Conservation (phyloP, 2,113 vertebrate species). For the Aix galericulata region DNA sequence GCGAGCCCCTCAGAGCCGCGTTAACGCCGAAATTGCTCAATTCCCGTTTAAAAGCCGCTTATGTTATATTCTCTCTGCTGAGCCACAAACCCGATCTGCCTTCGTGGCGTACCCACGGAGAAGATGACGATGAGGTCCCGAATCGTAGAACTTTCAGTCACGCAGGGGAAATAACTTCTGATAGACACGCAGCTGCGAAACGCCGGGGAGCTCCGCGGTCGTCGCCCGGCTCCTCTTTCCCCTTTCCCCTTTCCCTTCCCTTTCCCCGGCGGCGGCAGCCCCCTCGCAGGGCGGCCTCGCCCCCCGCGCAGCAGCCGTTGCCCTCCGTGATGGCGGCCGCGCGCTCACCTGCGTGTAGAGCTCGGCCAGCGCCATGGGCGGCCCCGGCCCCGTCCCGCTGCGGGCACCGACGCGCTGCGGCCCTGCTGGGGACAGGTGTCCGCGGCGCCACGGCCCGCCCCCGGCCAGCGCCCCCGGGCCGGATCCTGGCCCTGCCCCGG, state of each 20-base stretch:
- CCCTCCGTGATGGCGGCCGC: background rate
- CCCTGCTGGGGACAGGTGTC: background rate
- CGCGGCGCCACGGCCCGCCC: background rate
- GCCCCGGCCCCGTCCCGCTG: no score
- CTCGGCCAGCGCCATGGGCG: constrained; percentile 85
- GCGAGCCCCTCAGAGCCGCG: background rate
- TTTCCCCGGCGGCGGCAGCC: no score
- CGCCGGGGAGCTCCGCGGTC: accelerated
- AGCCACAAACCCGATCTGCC: background rate
- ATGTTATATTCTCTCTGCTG: background rate
- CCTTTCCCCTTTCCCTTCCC: background rate
- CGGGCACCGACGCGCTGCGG: background rate
- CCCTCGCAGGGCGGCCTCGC: background rate
- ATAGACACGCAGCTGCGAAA: background rate
- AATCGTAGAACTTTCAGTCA: no score
- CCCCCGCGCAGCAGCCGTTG: background rate
- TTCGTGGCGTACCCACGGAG: accelerated
- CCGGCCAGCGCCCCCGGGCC: background rate
- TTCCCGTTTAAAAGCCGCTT: background rate
- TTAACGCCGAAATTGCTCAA: background rate
- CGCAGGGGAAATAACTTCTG: no score
- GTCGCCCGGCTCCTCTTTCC: background rate
- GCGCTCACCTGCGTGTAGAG: constrained; percentile 90
- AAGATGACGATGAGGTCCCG: accelerated
- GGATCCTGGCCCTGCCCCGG: background rate